Percentiles rank a stretch among this genome's conserved stretches.
These are phyloP conservation scores for Drosophila repletoides DNA, from an alignment of 1,140 invertebrate species.

Conservation along the genomic window DNA sequence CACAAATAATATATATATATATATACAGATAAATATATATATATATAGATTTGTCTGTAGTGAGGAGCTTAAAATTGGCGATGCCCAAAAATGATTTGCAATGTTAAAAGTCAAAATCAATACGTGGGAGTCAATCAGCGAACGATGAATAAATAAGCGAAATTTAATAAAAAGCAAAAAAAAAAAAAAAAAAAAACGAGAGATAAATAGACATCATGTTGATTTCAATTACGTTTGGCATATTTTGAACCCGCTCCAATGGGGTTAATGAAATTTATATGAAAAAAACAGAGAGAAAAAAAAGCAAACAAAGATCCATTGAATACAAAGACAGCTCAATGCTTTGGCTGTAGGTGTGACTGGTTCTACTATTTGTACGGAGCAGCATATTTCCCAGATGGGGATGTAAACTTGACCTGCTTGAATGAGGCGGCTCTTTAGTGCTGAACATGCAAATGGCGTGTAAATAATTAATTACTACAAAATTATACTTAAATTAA, in stretches of 20 bases:
- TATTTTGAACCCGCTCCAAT: conserved; percentile 35
- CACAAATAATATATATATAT: conserved; percentile 26
- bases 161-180: conserved; percentile 33
- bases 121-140: conserved; percentile 70
- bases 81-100: conserved; percentile 64
- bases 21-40: neutral
- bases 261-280: conserved; percentile 77
- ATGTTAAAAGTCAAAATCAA: conserved; percentile 57
- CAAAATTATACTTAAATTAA: neutral
- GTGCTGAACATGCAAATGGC: conserved; percentile 27
- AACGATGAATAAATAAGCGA: conserved; percentile 40
- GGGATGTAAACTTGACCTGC: conserved; percentile 66
- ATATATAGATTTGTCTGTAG: neutral
- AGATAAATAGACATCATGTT: conserved; percentile 76
- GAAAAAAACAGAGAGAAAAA: too few species aligned
- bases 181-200: conserved; percentile 46
- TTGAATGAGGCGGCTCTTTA: conserved; percentile 15
- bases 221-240: conserved; percentile 71
- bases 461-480: conserved; percentile 36
- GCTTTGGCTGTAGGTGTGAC: conserved; percentile 24
- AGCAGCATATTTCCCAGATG: conserved; percentile 40
- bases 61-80: conserved; percentile 33
- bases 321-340: conserved; percentile 39
- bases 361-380: conserved; percentile 40
- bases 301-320: conserved; percentile 36